Evolutionary conservation across 2,113 vertebrate genomes (phyloP).

Genomic region (Atrichornis clamosus): DNA sequence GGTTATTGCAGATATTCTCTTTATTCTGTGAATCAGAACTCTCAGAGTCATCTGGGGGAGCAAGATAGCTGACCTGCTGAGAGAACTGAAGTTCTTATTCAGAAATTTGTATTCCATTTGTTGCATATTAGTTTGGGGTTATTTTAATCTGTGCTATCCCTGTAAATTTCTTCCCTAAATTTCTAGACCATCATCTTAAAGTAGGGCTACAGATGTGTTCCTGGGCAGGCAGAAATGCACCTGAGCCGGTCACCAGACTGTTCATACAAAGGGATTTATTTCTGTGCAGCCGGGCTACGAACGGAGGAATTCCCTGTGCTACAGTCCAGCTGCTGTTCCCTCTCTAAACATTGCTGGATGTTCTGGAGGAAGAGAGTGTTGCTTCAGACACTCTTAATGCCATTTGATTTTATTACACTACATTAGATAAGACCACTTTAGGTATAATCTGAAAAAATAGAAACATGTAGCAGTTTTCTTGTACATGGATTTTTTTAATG

Average conservation of each 20-base stretch:
- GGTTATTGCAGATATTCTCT: background rate
- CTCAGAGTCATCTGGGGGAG: background rate
- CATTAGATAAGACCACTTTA: background rate
- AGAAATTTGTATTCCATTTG: background rate
- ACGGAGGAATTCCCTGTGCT: background rate
- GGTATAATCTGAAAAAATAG: background rate
- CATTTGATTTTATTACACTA: background rate
- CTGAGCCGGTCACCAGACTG: background rate
- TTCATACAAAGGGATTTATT: background rate
- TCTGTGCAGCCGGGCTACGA: background rate
- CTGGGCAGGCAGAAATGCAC: background rate
- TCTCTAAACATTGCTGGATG: background rate
- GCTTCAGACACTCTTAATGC: background rate
- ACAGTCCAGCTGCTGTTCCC: background rate
- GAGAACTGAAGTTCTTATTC: background rate
- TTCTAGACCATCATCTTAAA: background rate
- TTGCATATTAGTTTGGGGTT: background rate
- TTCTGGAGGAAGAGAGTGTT: background rate
- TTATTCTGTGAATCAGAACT: background rate
- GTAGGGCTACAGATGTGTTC: background rate
- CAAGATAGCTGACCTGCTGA: background rate
- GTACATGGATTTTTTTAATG: background rate
- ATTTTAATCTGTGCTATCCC: background rate
- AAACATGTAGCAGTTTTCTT: background rate
- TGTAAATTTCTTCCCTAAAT: background rate